Conservation (phyloP, 30 jellyfish, hydroid and myxozoan species). For the Rhopilema esculentum region DNA sequence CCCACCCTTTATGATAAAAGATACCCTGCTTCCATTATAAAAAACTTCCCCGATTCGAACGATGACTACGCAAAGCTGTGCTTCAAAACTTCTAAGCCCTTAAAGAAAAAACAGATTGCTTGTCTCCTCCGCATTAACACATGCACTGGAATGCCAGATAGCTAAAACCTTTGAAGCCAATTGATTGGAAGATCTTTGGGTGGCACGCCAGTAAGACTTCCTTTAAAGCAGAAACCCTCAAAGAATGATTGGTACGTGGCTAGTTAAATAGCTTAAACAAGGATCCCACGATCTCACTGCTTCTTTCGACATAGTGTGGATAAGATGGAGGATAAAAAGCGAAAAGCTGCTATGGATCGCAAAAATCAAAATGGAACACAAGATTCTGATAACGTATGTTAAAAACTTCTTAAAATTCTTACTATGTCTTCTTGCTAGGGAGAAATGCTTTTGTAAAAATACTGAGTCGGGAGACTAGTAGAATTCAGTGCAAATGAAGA, state of each 20-base stretch:
- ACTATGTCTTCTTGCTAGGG: too few relatives aligned
- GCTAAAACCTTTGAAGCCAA: not conserved
- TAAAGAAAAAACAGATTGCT: not conserved
- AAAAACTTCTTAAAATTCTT: too few relatives aligned
- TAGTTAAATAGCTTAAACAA: not conserved
- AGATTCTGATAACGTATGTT: not conserved
- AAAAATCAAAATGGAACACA: not conserved
- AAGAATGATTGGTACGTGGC: not conserved
- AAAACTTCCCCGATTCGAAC: too few relatives aligned
- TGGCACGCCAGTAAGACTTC: not conserved
- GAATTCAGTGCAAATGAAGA: too few relatives aligned
- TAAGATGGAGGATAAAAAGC: not conserved
- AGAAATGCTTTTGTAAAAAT: too few relatives aligned
- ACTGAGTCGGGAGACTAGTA: too few relatives aligned
- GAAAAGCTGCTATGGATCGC: not conserved
- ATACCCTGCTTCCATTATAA: too few relatives aligned
- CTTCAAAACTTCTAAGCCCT: not conserved
- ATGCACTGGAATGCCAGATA: not conserved
- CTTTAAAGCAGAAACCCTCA: not conserved
- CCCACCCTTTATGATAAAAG: too few relatives aligned
- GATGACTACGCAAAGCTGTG: too few relatives aligned
- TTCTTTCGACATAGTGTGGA: not conserved
- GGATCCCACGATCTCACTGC: not conserved
- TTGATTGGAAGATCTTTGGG: not conserved
- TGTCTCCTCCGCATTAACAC: not conserved